These are phyloP conservation scores for Microcebus murinus DNA, from an alignment of 2,113 vertebrate species.

Conservation along the genomic window DNA sequence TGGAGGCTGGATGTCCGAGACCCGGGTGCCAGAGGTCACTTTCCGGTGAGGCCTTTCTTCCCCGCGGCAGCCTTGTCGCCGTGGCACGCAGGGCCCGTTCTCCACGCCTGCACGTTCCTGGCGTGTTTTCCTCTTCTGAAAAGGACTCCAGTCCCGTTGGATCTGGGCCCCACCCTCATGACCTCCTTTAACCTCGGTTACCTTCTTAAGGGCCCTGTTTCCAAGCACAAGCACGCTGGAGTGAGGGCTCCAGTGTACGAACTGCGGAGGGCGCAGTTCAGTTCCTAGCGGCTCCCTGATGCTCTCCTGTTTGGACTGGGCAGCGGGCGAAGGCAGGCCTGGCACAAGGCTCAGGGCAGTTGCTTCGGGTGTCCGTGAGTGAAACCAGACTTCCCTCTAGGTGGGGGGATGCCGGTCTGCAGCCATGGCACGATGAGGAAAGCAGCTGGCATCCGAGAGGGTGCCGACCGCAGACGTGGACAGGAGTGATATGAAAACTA, in stretches of 20 bases:
- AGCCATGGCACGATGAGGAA: no score
- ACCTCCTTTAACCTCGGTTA: neutral
- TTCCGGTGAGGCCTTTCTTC: neutral
- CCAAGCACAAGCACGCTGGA: neutral
- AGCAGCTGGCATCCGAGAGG: accelerated
- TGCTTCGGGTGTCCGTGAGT: neutral
- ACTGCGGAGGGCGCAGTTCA: neutral
- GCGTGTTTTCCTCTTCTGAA: neutral
- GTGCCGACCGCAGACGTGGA: neutral
- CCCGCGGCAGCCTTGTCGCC: neutral
- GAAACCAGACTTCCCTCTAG: neutral
- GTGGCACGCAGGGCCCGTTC: neutral
- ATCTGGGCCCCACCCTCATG: neutral
- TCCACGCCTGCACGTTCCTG: accelerated
- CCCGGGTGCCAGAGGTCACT: neutral
- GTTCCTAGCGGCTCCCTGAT: neutral
- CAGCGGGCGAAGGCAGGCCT: neutral
- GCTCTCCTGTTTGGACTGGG: neutral
- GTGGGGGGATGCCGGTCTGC: no score
- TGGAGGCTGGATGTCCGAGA: neutral
- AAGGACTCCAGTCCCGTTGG: neutral
- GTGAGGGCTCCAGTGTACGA: neutral
- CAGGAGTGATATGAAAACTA: neutral
- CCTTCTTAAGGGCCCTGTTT: neutral
- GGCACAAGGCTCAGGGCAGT: accelerated